A percentile compares a stretch with the other conserved stretches of the same genome.
These are phyloP conservation scores for Drosophila formosana DNA, from an alignment of 2,888 invertebrate genomes.

Conservation along the genomic window DNA sequence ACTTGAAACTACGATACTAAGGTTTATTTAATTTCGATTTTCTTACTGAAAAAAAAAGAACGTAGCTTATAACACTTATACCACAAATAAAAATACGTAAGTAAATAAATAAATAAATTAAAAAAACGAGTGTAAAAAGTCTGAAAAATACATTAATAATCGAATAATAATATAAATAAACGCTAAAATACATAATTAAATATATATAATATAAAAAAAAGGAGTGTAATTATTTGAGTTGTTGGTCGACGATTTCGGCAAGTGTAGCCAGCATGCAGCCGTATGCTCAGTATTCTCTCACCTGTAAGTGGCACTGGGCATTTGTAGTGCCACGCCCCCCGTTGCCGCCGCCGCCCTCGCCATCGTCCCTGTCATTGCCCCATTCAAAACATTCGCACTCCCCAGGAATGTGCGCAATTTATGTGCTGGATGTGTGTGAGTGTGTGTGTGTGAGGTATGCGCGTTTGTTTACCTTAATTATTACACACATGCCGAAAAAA, in stretches of 20 bases:
- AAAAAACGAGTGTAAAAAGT: too few relatives aligned
- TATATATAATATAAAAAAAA: too few relatives aligned
- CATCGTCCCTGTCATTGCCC: neutral
- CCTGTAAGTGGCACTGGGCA: constrained; percentile 46
- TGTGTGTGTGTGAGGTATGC: constrained; percentile 10
- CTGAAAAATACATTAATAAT: too few relatives aligned
- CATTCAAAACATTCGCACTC: constrained; percentile 11
- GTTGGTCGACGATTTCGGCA: constrained; percentile 1
- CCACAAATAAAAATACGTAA: too few relatives aligned
- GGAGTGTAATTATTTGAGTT: too few relatives aligned
- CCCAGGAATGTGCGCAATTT: constrained; percentile 19
- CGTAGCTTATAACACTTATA: too few relatives aligned
- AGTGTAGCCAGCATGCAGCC: constrained; percentile 3
- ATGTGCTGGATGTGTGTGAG: neutral
- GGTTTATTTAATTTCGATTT: too few relatives aligned
- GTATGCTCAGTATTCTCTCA: constrained; percentile 26
- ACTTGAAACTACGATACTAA: too few relatives aligned
- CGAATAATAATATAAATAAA: too few relatives aligned
- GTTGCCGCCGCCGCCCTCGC: neutral
- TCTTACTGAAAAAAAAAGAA: too few relatives aligned
- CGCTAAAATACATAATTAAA: neutral
- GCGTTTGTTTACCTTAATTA: constrained; percentile 66
- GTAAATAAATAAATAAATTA: too few relatives aligned
- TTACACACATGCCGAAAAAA: constrained; percentile 54
- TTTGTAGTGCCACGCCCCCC: constrained; percentile 30